These are phyloP conservation scores for Dicyrtomina minuta DNA, from an alignment of 2,888 invertebrate species.

Conservation along the genomic window DNA sequence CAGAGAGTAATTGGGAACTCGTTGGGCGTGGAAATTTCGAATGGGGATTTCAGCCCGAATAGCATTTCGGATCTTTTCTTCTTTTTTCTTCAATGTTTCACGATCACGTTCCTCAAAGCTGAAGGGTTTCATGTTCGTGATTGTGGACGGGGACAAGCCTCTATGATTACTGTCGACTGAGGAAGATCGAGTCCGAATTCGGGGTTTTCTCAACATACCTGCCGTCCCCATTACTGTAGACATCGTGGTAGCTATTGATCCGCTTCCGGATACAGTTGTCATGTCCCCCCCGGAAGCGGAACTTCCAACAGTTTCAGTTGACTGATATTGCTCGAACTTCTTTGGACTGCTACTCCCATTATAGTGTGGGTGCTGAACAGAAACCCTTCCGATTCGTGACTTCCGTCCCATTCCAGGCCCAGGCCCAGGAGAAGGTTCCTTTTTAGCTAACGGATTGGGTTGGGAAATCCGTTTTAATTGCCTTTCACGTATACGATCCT, in stretches of 20 bases:
- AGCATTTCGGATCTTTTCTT: conserved; percentile 64
- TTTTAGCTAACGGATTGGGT: too few species aligned
- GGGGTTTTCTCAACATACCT: neutral
- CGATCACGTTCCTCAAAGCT: conserved; percentile 70
- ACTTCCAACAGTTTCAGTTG: too few species aligned
- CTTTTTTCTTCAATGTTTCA: conserved; percentile 62
- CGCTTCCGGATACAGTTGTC: too few species aligned
- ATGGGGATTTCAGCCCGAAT: neutral
- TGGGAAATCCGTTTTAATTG: conserved; percentile 25
- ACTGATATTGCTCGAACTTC: too few species aligned
- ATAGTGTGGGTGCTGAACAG: too few species aligned
- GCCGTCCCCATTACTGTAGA: neutral
- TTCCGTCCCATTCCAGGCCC: too few species aligned
- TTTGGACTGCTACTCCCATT: too few species aligned
- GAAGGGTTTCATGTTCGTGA: conserved; percentile 60
- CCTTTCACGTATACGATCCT: conserved; percentile 44
- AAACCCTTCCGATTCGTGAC: too few species aligned
- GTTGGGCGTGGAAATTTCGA: conserved; percentile 63
- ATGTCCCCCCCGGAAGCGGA: too few species aligned
- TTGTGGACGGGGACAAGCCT: too few species aligned
- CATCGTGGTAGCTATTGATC: neutral
- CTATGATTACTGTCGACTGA: conserved; percentile 11
- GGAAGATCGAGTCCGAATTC: conserved; percentile 5
- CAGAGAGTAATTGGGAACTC: conserved; percentile 63
- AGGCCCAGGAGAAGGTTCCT: too few species aligned